Base-by-base conservation (phyloP, 2,888 invertebrate species). In the Drosophila peninsularis region DNA sequence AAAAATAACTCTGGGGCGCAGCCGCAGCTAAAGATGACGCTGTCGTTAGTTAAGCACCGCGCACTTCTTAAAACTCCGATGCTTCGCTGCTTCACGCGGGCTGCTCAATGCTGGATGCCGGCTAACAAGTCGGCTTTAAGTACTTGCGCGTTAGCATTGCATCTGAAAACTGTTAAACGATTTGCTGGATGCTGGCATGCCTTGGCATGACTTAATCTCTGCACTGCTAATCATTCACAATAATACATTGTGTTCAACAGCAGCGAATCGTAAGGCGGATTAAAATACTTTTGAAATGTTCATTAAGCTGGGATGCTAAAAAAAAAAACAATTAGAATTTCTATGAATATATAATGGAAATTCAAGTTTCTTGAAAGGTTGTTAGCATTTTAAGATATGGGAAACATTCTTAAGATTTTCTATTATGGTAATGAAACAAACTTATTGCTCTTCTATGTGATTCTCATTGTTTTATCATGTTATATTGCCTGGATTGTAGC, bases 31-130 rank as follows among this genome's bases (percentile, higher is more conserved):
- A 80, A 86, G 88, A 83, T 88, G 83, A 88, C 77, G 80, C 73
- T 82, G 87, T 80, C 79, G 84, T 86, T 88, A 87, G 88, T 72
- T 70, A 42, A 76, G 84, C 83, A 83, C 74, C 67, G 81, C 80
- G 70, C 61, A 88, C 63, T 84, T 72, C 69, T 81, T 72, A 71
- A 60, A 62, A 57, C 61, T 45, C 47, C 37, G 27, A 45, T 37
- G 47, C 53, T 50, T 44, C 52, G 70, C 17, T 64, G 66, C 57
- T 61, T 50, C 58, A 45, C 45, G 52, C 50, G 24, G 37, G 13
- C 17, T 27, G 37, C 52, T 53, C 6, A 24, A 27, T 52, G 37
- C 39, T 37, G 14, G 63, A 44, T 65, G 64, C 72, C 55, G 56
- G 21, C 88, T 82, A 88, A 85, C 88, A 84, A 79, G 82, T 85